Base-by-base conservation (phyloP, 2,888 invertebrate genomes). In the Cephus spinipes region DNA sequence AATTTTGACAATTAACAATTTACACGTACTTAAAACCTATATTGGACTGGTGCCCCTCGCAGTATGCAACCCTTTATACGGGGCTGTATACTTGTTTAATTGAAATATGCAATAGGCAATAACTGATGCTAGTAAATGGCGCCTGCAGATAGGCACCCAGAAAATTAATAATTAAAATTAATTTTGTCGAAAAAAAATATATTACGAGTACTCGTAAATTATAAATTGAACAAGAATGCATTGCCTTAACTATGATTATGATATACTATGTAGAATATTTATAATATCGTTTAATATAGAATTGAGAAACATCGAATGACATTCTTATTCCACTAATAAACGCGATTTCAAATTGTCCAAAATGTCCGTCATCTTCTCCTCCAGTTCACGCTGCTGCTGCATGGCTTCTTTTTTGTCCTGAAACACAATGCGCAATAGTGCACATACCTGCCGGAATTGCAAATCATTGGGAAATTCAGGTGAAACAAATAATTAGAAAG, bases 331-430 rank as follows among this genome's bases (percentile, higher is more conserved):
- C n/a, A 89, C 82, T 36, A 87, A 81, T 68, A 89, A 83, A 69
- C 89, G 87, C 12, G 86, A 85, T 76, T 89, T 88, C 68, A 89
- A 79, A 77, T 88, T 89, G 76, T 89, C 89, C 68, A 89, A 81
- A 77, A 89, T 88, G 31, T 89, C 86, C 11, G 87, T 73, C 85
- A 89, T 89, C 73, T 82, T 89, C 73, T 35, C 81, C 76, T 89
- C 89, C 82, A 89, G 79, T 33, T 87, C 84, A 73, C 73, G 80
- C 2, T 83, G 86, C 74, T 84, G 85, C 76, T 85, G 84, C 69
- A 81, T 78, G 40, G 85, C 88, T 76, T 82, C 83, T 69, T 79
- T 84, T 69, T 86, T 86, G 23, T 87, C 85, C 89, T 89, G 87
- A 31, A 89, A 87, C 86, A 85, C 36, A 82, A 34, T 68, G 35